Evolutionary conservation across 1,140 invertebrate genomes (phyloP).

Genomic region (Pteromalus puparum): DNA sequence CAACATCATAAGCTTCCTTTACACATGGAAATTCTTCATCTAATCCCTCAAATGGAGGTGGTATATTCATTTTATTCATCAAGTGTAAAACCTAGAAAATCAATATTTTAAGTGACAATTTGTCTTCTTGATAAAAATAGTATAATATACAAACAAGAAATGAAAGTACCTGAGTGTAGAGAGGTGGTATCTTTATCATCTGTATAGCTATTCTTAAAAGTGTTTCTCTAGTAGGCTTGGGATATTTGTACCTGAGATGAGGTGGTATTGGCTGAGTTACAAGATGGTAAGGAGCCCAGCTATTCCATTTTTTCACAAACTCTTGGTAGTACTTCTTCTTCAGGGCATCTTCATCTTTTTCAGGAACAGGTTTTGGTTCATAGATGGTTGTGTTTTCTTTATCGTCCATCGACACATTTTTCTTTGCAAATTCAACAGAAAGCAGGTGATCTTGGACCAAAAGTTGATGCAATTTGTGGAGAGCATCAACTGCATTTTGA

Average conservation of each 20-base stretch:
- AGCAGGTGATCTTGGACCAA: constrained; percentile 78
- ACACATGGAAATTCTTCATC: constrained; percentile 69
- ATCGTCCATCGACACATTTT: constrained; percentile 59
- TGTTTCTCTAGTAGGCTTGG: constrained; percentile 83
- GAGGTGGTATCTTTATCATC: constrained; percentile 84
- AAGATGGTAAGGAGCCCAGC: constrained; percentile 80
- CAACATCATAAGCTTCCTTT: constrained; percentile 68
- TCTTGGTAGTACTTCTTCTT: constrained; percentile 76
- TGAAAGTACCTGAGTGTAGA: constrained; percentile 83
- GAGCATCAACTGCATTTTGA: constrained; percentile 76
- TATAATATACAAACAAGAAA: neutral
- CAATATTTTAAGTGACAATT: neutral
- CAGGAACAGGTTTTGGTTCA: constrained; percentile 49
- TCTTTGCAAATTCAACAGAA: constrained; percentile 80
- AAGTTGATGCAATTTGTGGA: constrained; percentile 81
- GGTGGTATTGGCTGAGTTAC: constrained; percentile 84
- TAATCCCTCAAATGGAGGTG: constrained; percentile 86
- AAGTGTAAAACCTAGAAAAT: constrained; percentile 86
- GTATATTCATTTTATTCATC: constrained; percentile 97
- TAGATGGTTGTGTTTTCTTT: constrained; percentile 41
- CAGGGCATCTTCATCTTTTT: constrained; percentile 53
- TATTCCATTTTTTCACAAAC: constrained; percentile 82
- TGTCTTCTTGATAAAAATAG: neutral
- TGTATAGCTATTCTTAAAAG: constrained; percentile 87
- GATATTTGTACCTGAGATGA: constrained; percentile 85